Base-by-base conservation (phyloP, 1,140 invertebrate species). In the Harpegnathos saltator region DNA sequence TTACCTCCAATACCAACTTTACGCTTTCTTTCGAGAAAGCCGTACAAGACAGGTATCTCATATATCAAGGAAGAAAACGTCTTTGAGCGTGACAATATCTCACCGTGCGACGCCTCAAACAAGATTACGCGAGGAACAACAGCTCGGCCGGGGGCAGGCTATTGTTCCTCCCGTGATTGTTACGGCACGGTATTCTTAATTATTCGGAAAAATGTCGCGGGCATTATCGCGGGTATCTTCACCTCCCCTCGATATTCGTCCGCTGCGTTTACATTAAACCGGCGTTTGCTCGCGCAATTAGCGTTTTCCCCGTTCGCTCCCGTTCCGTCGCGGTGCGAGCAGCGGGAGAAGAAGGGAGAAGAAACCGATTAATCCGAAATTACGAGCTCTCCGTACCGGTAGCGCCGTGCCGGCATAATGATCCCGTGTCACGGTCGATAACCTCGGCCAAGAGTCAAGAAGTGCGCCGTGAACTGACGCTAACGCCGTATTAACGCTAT, bases 401-500 rank as follows among this genome's bases (percentile, higher is more conserved):
- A 61, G 38, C 26, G 29, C 24, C 26, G 56, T 24, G 29, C 24
- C 26, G 56, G 26, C 44, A 63, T 74, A 82, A 82, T 74, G 59
- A 82, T 62, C 44, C 71, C 26, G 48, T 54, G 69, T 82, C 56
- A 74, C 78, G 78, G 69, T 74, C 71, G 78, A 82, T 82, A 74
- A 82, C 50, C 52, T 44, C 68, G 26, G 22, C 22, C n/a, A n/a
- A 48, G 38, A 3, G 19, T 54, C 63, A 29, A 58, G 83, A 78
- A 69, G 68, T 74, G 58, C 58, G 65, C 80, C 54, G 61, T 33
- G n/a, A 62, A 77, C 56, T 65, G 50, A 72, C 59, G 73, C 82
- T 89, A 87, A 89, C 74, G 66, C 71, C 26, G 59, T 48, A 69
- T 86, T 86, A 89, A 86, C 66, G 82, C 56, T 58, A 56, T 52